Evolutionary conservation across 2,113 vertebrate genomes (phyloP), one percentile per base, ranked within the genome.

Genomic region (Pterocles orientalis): DNA sequence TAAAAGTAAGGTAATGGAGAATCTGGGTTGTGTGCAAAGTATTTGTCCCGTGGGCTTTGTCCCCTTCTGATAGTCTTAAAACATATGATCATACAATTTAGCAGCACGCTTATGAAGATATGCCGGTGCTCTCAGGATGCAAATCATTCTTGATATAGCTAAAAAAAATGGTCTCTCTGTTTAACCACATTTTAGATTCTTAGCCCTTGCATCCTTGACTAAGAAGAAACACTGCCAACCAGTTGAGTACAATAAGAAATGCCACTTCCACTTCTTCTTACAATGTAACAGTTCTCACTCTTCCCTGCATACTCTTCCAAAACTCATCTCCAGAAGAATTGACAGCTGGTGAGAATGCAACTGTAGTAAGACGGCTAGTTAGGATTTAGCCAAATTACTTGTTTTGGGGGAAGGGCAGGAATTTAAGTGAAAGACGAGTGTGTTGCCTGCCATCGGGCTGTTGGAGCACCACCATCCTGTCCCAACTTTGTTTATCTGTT

Each of bases 21-120:
- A 86, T 88, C 53, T 66, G 86, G 90, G 86, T 95, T 94, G 77
- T 93, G 94, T 95, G 92, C 90, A 91, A 92, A 95, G 61, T 92
- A 58, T 83, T 85, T 82, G 23, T 84, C 94, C 88, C 57, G 7
- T 76, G 79, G 75, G 68, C 90, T 96, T 92, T 77, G 39, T 96
- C 94, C 94, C 81, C 53, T 94, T 85, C 73, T 71, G 88, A 81
- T 71, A 82, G 64, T 81, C 33, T 78, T 85, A 84, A 84, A 53
- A 86, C 12, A 20, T 51, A 36, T 33, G 64, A 31, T 62, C 33
- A 28, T 81, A 91, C 48, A 70, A 57, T 94, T 94, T 87, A 96
- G 78, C 71, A 93, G 85, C 43, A 48, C 39, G 0, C 51, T 86
- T 91, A 71, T 53, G 76, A 71, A 94, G 71, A 76, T 88, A 88